Evolutionary conservation across 30 jellyfish, hydroid and myxozoan species (phyloP), one percentile per base, ranked within the genome.

Genomic region (Rhopilema esculentum): DNA sequence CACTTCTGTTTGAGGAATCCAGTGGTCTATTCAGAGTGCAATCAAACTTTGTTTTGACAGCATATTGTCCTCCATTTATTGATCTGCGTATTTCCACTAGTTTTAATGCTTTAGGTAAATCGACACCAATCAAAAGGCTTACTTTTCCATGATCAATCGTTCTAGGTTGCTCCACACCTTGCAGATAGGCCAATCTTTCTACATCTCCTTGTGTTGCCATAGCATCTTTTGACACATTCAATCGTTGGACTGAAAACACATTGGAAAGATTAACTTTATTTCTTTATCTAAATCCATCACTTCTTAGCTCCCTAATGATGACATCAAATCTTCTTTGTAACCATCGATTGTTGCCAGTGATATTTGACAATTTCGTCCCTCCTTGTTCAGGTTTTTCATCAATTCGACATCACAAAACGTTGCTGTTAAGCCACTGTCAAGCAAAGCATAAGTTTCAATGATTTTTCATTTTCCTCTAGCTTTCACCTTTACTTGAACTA

Each of bases 21-120:
- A 83, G 30, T 32, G 92, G 92, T 6, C 91, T 88, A 27, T 40
- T 66, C 20, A 81, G 72, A 4, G 88, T 19, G 88, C 91, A 64
- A 16, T 78, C 92, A 66, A 83, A 69, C 62, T 30, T 49, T 26
- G 92, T 83, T 27, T 70, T 69, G 77, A 83, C 92, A 52, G 88
- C 88, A 27, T 51, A 77, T 77, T 80, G 88, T 77, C 88, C 88
- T 51, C 82, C 82, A n/a, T 53, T 21, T 53, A 27, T 62, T 7
- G 63, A 27, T 49, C 22, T 48, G 31, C 72, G 49, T 6, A 80
- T 32, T 30, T 77, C 82, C 7, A n/a, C 81, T 50, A 80, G 88
- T 65, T 77, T 12, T 22, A 77, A 80, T 23, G 88, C 88, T 53
- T 77, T 80, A 8, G 88, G 82, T 25, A 53, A 80, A 51, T 77